Percentiles rank a stretch among this genome's conserved stretches.
Conservation (phyloP, 2,888 invertebrate species). For the Mesopsocus fuscifrons region DNA sequence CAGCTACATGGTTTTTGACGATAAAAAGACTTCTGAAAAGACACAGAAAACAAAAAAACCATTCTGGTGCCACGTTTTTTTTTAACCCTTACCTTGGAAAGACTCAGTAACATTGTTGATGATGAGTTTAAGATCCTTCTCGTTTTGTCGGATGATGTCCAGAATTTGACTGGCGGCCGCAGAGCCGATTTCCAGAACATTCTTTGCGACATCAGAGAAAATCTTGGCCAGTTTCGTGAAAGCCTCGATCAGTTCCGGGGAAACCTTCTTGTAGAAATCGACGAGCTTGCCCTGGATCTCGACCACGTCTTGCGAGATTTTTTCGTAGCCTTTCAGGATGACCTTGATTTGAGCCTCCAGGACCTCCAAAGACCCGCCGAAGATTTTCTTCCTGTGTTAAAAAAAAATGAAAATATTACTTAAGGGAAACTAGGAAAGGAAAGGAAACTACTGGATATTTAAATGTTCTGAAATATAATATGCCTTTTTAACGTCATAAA, state of each 20-base stretch:
- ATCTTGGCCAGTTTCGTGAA: conserved; percentile 26
- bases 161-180: conserved; percentile 30
- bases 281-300: conserved; percentile 21
- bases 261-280: conserved; percentile 22
- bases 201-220: conserved; percentile 26
- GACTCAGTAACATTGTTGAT: conserved; percentile 31
- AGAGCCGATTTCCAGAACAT: conserved; percentile 25
- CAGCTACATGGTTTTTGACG: conserved; percentile 6
- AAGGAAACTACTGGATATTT: too few species aligned
- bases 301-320: conserved; percentile 22
- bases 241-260: conserved; percentile 23
- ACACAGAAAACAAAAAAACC: too few species aligned
- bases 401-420: conserved; percentile 5
- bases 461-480: too few species aligned
- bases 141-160: conserved; percentile 40
- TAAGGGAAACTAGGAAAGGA: too few species aligned
- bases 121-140: conserved; percentile 42
- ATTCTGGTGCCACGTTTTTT: too few species aligned
- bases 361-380: conserved; percentile 23
- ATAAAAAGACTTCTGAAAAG: conserved; percentile 12
- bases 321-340: conserved; percentile 23
- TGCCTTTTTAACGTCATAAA: too few species aligned
- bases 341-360: conserved; percentile 19
- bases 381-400: conserved; percentile 24
- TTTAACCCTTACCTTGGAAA: conserved; percentile 33